Percentiles rank a stretch among this genome's conserved stretches.
phyloP scores from a whole-genome alignment of 1,140 invertebrate species.

The Caenorhabditis tropicalis region DNA sequence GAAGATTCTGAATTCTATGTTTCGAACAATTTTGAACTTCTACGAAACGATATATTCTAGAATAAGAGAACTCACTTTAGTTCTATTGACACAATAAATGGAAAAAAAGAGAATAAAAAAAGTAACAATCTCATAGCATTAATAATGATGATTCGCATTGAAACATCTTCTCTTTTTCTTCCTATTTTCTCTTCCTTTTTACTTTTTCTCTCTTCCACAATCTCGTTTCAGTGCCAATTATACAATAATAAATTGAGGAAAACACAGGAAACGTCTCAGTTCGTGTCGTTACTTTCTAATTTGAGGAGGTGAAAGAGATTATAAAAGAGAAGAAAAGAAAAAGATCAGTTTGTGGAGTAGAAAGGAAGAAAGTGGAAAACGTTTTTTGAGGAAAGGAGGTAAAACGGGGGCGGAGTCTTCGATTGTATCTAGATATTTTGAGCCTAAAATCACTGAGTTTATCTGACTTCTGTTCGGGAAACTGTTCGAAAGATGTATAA shows the following conservation, averaged over 20 bases:
- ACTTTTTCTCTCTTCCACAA: not conserved
- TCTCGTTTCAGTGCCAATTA: constrained; percentile 42
- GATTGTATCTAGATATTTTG: too few relatives aligned
- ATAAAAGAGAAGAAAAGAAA: not conserved
- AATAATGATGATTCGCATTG: constrained; percentile 3
- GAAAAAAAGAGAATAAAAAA: not conserved
- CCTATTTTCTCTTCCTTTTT: not conserved
- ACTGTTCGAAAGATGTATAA: too few relatives aligned
- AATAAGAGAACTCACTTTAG: not conserved
- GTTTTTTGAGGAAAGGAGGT: not conserved
- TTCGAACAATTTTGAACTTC: not conserved
- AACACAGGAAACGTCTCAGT: constrained; percentile 18
- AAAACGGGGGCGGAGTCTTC: not conserved
- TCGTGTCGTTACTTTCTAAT: not conserved
- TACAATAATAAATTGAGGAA: constrained; percentile 19
- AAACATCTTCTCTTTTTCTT: not conserved
- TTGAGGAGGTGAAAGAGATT: not conserved
- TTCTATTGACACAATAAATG: not conserved
- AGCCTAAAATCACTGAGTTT: too few relatives aligned
- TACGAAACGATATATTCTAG: too few relatives aligned
- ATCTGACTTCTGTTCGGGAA: too few relatives aligned
- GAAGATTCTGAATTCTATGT: not conserved
- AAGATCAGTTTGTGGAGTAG: not conserved
- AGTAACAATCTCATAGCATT: constrained; percentile 14
- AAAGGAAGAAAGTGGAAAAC: not conserved